These are phyloP conservation scores for Ranitomeya imitator DNA, from an alignment of 2,113 vertebrate genomes.

Conservation along the genomic window DNA sequence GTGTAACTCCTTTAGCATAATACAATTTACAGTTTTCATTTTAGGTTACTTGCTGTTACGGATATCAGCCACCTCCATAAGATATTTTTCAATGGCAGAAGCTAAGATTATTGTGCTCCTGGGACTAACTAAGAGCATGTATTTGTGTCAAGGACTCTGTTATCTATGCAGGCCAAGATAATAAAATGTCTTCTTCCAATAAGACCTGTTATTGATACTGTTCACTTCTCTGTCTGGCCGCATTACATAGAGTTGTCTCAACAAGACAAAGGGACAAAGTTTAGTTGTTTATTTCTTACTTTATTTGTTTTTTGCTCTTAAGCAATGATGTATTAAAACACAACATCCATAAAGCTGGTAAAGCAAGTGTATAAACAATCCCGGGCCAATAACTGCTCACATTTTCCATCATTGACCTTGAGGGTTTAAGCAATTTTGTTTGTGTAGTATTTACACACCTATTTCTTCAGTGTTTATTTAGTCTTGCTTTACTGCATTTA, in stretches of 20 bases:
- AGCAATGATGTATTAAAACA: background rate
- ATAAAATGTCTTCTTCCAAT: constrained; percentile 47
- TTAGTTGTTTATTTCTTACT: constrained; percentile 16
- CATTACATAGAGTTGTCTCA: constrained; percentile 16
- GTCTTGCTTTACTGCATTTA: background rate
- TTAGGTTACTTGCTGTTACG: constrained; percentile 54
- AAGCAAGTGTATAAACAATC: background rate
- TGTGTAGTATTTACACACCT: background rate
- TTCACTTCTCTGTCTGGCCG: constrained; percentile 1
- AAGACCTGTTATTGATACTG: constrained; percentile 49
- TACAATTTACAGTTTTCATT: constrained; percentile 57
- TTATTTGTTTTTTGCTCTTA: constrained; percentile 1
- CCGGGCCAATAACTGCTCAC: background rate
- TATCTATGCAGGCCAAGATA: constrained; percentile 48
- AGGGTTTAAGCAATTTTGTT: background rate
- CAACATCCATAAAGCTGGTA: constrained; percentile 4
- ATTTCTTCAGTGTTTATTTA: background rate
- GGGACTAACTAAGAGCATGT: constrained; percentile 44
- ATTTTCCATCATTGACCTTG: background rate
- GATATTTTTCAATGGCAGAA: constrained; percentile 55
- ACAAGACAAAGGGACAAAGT: constrained; percentile 26
- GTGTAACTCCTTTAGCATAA: constrained; percentile 55
- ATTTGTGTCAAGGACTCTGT: constrained; percentile 51
- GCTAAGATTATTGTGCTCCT: constrained; percentile 40
- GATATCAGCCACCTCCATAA: constrained; percentile 49